Conservation (phyloP, 2,888 invertebrate genomes). For the Craniophora ligustri region DNA sequence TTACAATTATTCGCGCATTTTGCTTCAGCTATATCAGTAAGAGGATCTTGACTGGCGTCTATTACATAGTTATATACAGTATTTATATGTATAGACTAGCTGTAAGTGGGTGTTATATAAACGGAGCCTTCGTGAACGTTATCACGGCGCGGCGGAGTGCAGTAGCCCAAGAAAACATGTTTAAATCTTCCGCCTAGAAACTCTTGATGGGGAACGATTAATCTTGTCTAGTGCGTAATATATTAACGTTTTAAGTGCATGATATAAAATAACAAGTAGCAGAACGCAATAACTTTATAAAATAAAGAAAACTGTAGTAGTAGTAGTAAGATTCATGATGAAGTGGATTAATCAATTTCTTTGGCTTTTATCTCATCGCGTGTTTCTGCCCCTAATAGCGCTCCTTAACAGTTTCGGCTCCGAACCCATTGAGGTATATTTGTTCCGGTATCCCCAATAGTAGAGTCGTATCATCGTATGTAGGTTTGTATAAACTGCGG, state of each 20-base stretch:
- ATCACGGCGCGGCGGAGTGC: conserved; percentile 59
- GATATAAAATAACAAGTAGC: not conserved
- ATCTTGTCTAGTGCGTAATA: conserved; percentile 23
- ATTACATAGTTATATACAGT: conserved; percentile 21
- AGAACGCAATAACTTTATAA: not conserved
- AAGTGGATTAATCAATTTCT: too few relatives aligned
- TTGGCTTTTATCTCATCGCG: too few relatives aligned
- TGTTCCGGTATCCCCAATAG: too few relatives aligned
- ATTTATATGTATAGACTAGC: conserved; percentile 14
- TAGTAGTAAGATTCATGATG: too few relatives aligned
- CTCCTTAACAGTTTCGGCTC: too few relatives aligned
- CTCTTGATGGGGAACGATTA: conserved; percentile 31
- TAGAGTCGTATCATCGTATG: too few relatives aligned
- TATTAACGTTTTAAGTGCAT: conserved; percentile 1
- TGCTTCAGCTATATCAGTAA: conserved; percentile 38
- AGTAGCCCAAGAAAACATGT: conserved; percentile 58
- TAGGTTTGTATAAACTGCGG: too few relatives aligned
- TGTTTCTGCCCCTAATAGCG: too few relatives aligned
- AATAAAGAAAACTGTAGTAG: too few relatives aligned
- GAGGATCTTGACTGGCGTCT: conserved; percentile 26
- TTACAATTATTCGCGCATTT: conserved; percentile 8
- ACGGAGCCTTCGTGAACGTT: conserved; percentile 61
- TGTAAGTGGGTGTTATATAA: conserved; percentile 53
- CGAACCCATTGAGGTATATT: too few relatives aligned
- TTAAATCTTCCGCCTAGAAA: conserved; percentile 46